A percentile compares a stretch with the other conserved stretches of the same genome.
phyloP scores from a whole-genome alignment of 2,888 invertebrate species.

The Ditylenchus weischeri region DNA sequence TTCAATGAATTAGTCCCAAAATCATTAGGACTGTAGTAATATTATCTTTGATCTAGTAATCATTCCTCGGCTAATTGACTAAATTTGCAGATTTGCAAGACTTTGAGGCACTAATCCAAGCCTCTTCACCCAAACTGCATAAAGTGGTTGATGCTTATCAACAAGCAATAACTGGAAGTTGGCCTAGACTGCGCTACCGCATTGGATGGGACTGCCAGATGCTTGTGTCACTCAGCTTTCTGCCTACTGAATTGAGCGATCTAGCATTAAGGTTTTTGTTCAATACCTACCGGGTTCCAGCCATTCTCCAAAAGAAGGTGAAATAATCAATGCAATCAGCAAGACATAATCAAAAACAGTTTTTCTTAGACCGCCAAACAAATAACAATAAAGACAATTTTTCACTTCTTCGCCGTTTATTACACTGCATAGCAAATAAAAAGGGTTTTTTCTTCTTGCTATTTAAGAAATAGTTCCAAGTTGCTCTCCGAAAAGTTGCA shows the following conservation, averaged over 20 bases:
- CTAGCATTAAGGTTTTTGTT: background rate
- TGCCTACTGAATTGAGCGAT: background rate
- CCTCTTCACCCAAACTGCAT: background rate
- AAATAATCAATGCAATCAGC: no score
- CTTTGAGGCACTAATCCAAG: constrained; percentile 1
- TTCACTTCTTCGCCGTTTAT: no score
- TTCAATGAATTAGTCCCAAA: no score
- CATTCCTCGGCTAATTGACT: background rate
- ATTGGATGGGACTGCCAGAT: constrained; percentile 33
- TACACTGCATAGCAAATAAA: no score
- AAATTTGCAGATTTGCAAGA: background rate
- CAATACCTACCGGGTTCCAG: constrained; percentile 5
- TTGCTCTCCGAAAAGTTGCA: no score
- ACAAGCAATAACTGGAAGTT: constrained; percentile 51
- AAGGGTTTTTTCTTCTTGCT: no score
- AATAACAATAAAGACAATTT: no score
- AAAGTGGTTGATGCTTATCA: constrained; percentile 53
- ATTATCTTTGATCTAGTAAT: no score
- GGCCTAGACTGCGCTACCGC: constrained; percentile 43
- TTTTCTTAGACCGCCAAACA: no score
- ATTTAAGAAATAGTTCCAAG: no score
- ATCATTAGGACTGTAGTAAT: no score
- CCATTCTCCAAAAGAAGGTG: background rate
- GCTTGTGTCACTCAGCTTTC: background rate
- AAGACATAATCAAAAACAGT: no score